Conservation (phyloP, 2,797 vertebrate species). For the Tokudaia muenninki region DNA sequence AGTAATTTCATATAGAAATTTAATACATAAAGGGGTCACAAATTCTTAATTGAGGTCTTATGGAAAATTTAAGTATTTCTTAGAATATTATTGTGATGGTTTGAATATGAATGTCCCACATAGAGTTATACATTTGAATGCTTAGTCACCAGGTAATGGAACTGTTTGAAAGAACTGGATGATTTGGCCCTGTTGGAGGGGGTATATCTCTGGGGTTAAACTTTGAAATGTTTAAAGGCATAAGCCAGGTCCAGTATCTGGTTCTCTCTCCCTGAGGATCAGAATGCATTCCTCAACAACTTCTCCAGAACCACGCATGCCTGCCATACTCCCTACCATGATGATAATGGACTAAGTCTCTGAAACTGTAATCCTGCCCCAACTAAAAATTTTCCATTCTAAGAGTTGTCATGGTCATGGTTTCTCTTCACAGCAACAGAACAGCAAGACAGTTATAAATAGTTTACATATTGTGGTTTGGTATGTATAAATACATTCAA, state of each 20-base stretch:
- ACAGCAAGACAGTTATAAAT: not conserved
- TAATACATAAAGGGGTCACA: not conserved
- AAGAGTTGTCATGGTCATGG: not conserved
- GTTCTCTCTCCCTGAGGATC: not conserved
- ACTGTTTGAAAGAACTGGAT: not conserved
- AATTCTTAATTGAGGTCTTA: not conserved
- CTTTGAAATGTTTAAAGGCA: not conserved
- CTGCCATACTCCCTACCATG: not conserved
- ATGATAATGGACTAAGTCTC: not conserved
- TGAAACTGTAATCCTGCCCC: not conserved
- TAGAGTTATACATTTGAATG: not conserved
- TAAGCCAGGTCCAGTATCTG: not conserved
- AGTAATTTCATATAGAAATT: constrained; percentile 29
- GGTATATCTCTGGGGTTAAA: not conserved
- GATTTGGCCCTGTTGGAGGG: not conserved
- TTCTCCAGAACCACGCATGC: not conserved
- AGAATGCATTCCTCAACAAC: not conserved
- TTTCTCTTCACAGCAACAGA: not conserved
- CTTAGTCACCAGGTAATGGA: not conserved
- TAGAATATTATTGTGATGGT: not conserved
- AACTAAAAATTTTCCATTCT: not conserved
- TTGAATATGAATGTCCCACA: not conserved
- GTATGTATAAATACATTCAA: not conserved
- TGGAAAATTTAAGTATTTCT: not conserved
- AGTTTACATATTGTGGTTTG: not conserved